Conservation (phyloP, 2,888 invertebrate genomes). For the Protonemura montana region DNA sequence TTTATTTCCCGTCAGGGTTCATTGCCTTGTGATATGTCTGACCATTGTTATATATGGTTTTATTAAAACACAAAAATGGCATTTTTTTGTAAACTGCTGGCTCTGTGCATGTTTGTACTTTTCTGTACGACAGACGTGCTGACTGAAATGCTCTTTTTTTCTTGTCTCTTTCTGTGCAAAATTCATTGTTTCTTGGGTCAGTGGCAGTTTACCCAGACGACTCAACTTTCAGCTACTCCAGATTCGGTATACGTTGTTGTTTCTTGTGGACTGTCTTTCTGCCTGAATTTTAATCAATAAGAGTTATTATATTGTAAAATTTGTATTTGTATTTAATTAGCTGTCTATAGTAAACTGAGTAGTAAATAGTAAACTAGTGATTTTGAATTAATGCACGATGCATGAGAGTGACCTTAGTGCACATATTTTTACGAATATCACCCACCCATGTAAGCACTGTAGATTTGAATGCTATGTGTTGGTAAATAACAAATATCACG, state of each 20-base stretch:
- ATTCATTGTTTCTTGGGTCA: neutral
- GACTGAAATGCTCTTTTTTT: neutral
- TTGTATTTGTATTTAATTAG: no score
- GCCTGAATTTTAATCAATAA: neutral
- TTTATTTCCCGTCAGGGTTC: no score
- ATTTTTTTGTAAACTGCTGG: no score
- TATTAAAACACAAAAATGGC: no score
- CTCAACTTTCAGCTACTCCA: conserved; percentile 33
- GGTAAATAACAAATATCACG: neutral
- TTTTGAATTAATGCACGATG: conserved; percentile 1
- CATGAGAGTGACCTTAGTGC: neutral
- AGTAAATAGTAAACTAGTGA: neutral
- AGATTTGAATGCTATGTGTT: no score
- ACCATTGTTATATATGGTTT: no score
- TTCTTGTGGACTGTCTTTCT: neutral
- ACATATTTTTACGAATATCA: no score
- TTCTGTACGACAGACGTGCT: neutral
- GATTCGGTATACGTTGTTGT: conserved; percentile 28
- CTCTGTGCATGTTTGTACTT: no score
- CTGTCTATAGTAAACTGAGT: no score
- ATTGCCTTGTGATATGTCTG: no score
- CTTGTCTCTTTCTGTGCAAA: conserved; percentile 8
- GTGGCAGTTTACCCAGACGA: conserved; percentile 31
- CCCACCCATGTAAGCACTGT: no score
- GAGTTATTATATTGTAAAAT: no score